Evolutionary conservation across 1,140 invertebrate species (phyloP), one percentile per base, ranked within the genome.

Genomic region (Penaeus vannamei): DNA sequence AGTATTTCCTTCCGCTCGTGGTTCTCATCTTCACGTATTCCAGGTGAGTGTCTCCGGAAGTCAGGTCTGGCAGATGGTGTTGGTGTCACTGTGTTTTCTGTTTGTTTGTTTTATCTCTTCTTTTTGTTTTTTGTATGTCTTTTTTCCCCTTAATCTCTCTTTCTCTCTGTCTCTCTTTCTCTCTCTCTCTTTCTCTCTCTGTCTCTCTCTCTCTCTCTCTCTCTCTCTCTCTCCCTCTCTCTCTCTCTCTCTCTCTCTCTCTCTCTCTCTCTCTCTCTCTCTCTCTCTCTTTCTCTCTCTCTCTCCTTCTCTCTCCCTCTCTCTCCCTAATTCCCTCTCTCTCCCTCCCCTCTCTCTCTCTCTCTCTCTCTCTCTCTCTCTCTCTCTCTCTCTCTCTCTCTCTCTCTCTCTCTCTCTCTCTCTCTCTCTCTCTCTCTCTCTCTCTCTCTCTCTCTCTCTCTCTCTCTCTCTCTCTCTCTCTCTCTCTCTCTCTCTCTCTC

Each of bases 1-100:
- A 98, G 93, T 98, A 98, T 92, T 94, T 97, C 72, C 94, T 98
- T 72, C 98, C 98, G 0, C 93, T 98, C 66, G 92, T 94, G 8
- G 96, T 98, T 23, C 94, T 98, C 4, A 93, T 98, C 32, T 97
- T 96, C 92, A 98, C 97, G 0, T 98, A 98, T 92, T 95, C 95
- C 1, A 95, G 96, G 82, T 91, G 19, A 82, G 86, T 22, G n/a
- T 0, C 0, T 10, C 3, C 32, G 4, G 3, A 26, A 4, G 20
- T 76, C 0, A 32, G 5, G n/a, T 76, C 26, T 0, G 17, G 17
- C 36, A 10, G 12, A 17, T 32, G 72, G 29, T 76, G 22, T 12
- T 12, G 19, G 8, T 29, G 20, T 12, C 2, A 19, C 2, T 36
- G 7, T 36, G 12, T 8, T 46, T 3, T 36, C 26, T 76, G 29